Evolutionary conservation across 2,113 vertebrate species (phyloP).

Genomic region (Passer domesticus): DNA sequence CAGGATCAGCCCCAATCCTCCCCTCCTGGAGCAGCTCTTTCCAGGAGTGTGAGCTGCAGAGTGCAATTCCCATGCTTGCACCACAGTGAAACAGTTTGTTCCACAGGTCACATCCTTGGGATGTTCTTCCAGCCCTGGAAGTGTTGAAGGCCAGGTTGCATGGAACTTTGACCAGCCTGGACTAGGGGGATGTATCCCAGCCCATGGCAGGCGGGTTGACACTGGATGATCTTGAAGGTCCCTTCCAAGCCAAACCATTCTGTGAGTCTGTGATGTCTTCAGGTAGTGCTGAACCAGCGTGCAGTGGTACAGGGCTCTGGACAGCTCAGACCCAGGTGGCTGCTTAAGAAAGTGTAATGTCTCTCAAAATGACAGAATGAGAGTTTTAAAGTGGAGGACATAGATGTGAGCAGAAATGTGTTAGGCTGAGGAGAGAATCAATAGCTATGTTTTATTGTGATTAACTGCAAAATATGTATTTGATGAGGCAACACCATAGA

Average conservation of each 20-base stretch:
- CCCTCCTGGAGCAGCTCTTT: neutral
- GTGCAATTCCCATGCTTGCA: rapidly evolving
- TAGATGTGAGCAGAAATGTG: neutral
- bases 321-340: neutral
- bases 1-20: neutral
- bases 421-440: neutral
- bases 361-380: neutral
- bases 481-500: neutral
- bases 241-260: neutral
- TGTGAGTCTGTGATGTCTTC: neutral
- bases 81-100: rapidly evolving
- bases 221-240: neutral
- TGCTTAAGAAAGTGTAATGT: neutral
- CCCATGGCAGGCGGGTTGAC: neutral
- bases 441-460: neutral
- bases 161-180: neutral
- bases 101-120: neutral
- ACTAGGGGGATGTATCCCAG: neutral
- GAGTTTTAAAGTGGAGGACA: neutral
- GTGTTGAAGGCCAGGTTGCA: neutral
- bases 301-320: neutral
- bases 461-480: neutral
- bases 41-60: neutral
- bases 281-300: rapidly evolving
- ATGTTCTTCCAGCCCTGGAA: neutral